These are phyloP conservation scores for Fistularia commersonii DNA, from an alignment of 2,797 vertebrate genomes.

Conservation along the genomic window DNA sequence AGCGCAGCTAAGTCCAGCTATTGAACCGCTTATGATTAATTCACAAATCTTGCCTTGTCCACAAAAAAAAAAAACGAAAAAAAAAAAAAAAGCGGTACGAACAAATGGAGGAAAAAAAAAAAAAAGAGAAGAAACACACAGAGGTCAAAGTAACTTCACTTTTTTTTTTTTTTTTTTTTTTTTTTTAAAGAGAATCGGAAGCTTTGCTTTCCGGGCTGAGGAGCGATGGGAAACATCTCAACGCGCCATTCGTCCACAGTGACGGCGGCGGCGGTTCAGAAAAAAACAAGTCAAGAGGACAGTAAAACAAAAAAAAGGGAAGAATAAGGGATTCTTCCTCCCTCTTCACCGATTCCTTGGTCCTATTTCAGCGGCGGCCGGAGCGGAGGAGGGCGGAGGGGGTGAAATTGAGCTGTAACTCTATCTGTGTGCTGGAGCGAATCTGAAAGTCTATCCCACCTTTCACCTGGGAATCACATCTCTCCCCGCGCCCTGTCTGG, in stretches of 20 bases:
- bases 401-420: conserved; percentile 77
- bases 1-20: conserved; percentile 71
- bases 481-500: conserved; percentile 67
- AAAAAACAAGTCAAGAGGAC: conserved; percentile 32
- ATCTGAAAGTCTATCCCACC: conserved; percentile 83
- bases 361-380: conserved; percentile 64
- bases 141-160: conserved; percentile 52
- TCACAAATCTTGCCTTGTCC: conserved; percentile 70
- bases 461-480: conserved; percentile 80
- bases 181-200: too few species aligned
- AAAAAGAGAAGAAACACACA: conserved; percentile 42
- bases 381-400: conserved; percentile 59
- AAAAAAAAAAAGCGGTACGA: conserved; percentile 53
- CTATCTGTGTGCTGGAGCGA: conserved; percentile 77
- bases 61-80: conserved; percentile 59
- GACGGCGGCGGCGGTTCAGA: too few species aligned
- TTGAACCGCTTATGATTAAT: conserved; percentile 79
- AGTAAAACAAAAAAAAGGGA: conserved; percentile 44
- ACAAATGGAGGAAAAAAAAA: conserved; percentile 40
- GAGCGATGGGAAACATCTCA: too few species aligned
- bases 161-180: conserved; percentile 51
- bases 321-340: conserved; percentile 47
- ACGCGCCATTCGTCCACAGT: too few species aligned
- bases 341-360: conserved; percentile 38
- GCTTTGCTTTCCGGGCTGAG: conserved; percentile 50